Evolutionary conservation across 2,797 vertebrate genomes (phyloP).

Genomic region (Micromesistius poutassou): DNA sequence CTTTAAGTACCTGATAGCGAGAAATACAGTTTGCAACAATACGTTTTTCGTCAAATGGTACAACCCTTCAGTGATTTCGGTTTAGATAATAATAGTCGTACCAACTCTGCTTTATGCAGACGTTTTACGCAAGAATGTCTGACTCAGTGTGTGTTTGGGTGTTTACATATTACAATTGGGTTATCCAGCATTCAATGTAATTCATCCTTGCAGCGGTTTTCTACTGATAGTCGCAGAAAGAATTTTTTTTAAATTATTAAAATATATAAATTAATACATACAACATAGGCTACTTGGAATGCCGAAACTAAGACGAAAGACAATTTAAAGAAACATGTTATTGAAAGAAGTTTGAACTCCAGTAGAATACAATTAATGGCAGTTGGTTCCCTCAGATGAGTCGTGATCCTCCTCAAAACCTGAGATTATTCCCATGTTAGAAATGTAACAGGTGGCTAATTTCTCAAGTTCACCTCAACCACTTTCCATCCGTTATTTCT

Average conservation of each 20-base stretch:
- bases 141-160: not conserved
- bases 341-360: slow-evolving; percentile 10
- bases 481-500: not conserved
- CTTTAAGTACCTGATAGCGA: slow-evolving; percentile 71
- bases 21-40: slow-evolving; percentile 22
- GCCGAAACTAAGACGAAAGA: slow-evolving; percentile 13
- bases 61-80: slow-evolving; percentile 1
- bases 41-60: slow-evolving; percentile 18
- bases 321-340: slow-evolving; percentile 14
- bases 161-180: not conserved
- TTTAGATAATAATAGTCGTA: not conserved
- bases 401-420: slow-evolving; percentile 56
- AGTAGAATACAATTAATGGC: slow-evolving; percentile 30
- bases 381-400: slow-evolving; percentile 47
- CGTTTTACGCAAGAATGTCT: not conserved
- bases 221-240: slow-evolving; percentile 15
- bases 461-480: slow-evolving; percentile 6
- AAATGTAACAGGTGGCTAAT: slow-evolving; percentile 51
- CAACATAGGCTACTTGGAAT: slow-evolving; percentile 31
- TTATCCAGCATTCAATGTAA: slow-evolving; percentile 12
- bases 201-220: slow-evolving; percentile 7
- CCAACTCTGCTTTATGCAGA: not conserved
- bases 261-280: slow-evolving; percentile 14
- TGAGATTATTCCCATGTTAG: slow-evolving; percentile 65
- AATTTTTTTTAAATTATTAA: slow-evolving; percentile 28